Conservation (phyloP, 2,113 vertebrate genomes). For the Cariama cristata region DNA sequence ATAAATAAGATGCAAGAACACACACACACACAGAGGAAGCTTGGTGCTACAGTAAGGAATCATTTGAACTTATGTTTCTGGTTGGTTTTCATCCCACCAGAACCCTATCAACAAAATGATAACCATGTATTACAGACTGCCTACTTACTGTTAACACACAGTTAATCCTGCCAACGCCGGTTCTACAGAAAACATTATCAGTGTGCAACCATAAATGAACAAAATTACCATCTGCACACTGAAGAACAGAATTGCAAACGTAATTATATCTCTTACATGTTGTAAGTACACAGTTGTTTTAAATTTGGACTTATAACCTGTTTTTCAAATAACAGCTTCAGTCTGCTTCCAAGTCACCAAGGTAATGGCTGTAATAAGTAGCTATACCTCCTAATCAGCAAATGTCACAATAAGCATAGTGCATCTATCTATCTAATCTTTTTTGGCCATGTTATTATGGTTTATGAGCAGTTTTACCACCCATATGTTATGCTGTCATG, state of each 20-base stretch:
- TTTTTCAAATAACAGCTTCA: constrained; percentile 55
- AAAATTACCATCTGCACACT: constrained; percentile 64
- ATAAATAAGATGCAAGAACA: not conserved
- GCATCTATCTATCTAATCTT: constrained; percentile 46
- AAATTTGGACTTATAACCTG: constrained; percentile 46
- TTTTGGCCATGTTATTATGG: constrained; percentile 36
- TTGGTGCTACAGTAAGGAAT: not conserved
- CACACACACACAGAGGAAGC: not conserved
- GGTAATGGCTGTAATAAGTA: constrained; percentile 61
- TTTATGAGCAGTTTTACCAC: constrained; percentile 61
- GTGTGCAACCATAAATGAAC: constrained; percentile 62
- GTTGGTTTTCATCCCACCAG: constrained; percentile 16
- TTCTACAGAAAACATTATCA: constrained; percentile 33
- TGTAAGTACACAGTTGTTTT: constrained; percentile 55
- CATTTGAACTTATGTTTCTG: not conserved
- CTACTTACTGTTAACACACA: constrained; percentile 44
- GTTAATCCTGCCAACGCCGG: constrained; percentile 16
- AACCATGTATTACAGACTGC: constrained; percentile 40
- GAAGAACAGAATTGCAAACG: constrained; percentile 46
- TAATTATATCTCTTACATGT: constrained; percentile 60
- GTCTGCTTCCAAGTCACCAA: constrained; percentile 51
- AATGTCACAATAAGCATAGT: constrained; percentile 59
- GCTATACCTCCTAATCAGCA: constrained; percentile 53
- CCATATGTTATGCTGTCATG: constrained; percentile 57
- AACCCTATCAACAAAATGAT: constrained; percentile 12